Evolutionary conservation across 2,113 vertebrate species (phyloP), one percentile per base, ranked within the genome.

Genomic region (Serilophus lunatus): DNA sequence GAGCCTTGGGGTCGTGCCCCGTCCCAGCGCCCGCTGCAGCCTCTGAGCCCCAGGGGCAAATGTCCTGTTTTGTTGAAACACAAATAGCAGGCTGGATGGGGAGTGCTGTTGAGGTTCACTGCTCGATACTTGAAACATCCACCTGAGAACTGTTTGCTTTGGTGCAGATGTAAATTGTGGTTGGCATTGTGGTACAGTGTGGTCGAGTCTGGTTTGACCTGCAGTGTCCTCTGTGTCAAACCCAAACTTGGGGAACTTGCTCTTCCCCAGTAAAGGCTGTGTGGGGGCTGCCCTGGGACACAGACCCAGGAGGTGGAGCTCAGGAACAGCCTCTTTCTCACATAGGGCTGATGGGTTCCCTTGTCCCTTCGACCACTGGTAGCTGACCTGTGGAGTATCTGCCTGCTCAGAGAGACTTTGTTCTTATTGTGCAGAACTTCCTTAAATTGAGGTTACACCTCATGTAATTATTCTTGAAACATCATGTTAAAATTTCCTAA

Each of bases 401-500:
- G 33, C 71, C 91, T 83, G 3, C 82, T 25, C 51, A 29, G 72
- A 91, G 70, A 59, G 80, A 53, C 80, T 85, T 89, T 89, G 61
- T 86, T 86, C 91, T 91, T 63, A 51, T 82, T 66, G 95, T 93
- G 65, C 85, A 74, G 47, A 93, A 87, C 78, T 96, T 86, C 28
- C 81, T 93, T 66, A 88, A 53, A 61, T 4, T 82, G 72, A 77
- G 93, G 82, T 95, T 96, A 79, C 76, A 92, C 90, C 93, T 95
- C 57, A 15, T 61, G 49, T 72, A 75, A 53, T 91, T 82, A 65
- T 94, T 87, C 81, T 77, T 44, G 71, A 78, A 88, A 66, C 60
- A 36, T 85, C 49, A 44, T 9, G 31, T 88, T 87, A 87, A 45
- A 74, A 54, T 96, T 97, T 97, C 95, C 96, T 90, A 92, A 90